Percentiles rank a stretch among this genome's conserved stretches.
phyloP scores from a whole-genome alignment of 2,888 invertebrate genomes.

The Cylindroiulus punctatus region DNA sequence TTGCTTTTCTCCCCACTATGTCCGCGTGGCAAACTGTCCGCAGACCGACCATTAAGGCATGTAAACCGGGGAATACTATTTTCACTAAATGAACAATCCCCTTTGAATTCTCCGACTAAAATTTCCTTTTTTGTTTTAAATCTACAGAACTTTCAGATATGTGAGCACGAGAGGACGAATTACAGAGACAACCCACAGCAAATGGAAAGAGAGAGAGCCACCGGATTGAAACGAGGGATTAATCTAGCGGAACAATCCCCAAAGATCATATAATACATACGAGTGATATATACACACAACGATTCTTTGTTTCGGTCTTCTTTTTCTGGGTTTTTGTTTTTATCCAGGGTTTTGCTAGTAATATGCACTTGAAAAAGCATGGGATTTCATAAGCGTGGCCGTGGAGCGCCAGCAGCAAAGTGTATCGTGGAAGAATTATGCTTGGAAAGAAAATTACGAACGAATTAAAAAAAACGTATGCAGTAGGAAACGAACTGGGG shows the following conservation, averaged over 20 bases:
- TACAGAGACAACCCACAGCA: constrained; percentile 43
- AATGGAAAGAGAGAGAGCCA: constrained; percentile 46
- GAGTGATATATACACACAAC: constrained; percentile 47
- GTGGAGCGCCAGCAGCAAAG: background rate
- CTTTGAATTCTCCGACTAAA: constrained; percentile 15
- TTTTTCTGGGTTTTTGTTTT: background rate
- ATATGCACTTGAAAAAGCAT: constrained; percentile 7
- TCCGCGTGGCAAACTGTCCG: constrained; percentile 39
- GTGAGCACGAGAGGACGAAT: constrained; percentile 45
- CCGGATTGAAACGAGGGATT: constrained; percentile 44
- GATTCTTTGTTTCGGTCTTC: constrained; percentile 30
- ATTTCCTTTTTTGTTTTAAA: background rate
- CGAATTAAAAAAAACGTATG: background rate
- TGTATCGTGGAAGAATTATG: constrained; percentile 19
- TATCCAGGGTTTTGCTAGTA: constrained; percentile 21
- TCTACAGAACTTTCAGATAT: constrained; percentile 45
- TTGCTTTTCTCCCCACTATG: background rate
- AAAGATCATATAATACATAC: constrained; percentile 46
- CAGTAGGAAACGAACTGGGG: background rate
- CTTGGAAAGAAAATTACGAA: background rate
- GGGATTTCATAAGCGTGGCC: background rate
- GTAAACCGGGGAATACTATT: constrained; percentile 38
- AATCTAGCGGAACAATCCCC: constrained; percentile 47
- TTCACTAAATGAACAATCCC: constrained; percentile 30
- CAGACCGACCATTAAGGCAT: constrained; percentile 41